Conservation (phyloP, 1,140 invertebrate species). For the Aleiodes sp. region DNA sequence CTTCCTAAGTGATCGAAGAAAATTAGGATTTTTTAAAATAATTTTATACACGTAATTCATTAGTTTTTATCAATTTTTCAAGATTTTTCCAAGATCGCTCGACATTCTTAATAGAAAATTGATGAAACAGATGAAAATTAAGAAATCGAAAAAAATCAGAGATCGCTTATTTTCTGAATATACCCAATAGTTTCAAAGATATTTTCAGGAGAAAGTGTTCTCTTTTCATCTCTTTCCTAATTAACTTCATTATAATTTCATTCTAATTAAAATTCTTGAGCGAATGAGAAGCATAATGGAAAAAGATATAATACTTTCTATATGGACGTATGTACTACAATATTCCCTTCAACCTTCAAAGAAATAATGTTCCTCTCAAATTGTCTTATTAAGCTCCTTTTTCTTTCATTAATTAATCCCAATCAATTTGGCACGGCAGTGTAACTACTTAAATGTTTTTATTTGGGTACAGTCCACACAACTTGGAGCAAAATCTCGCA, state of each 20-base stretch:
- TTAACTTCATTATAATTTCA: not conserved
- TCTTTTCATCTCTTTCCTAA: no score
- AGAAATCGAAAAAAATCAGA: no score
- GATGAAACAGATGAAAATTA: no score
- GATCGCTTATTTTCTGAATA: no score
- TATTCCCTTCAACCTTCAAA: not conserved
- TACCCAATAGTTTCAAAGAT: no score
- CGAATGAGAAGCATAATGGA: slow-evolving; percentile 1
- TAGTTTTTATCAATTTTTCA: no score
- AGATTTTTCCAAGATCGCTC: no score
- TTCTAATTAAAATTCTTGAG: not conserved
- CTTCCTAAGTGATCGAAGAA: no score
- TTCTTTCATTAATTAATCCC: not conserved
- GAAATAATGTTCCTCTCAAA: not conserved
- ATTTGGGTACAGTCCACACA: not conserved
- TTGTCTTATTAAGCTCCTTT: slow-evolving; percentile 6
- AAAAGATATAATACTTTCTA: slow-evolving; percentile 24
- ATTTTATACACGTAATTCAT: no score
- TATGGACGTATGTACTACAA: slow-evolving; percentile 10
- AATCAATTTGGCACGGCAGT: slow-evolving; percentile 1
- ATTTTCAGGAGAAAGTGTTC: no score
- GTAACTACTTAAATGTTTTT: not conserved
- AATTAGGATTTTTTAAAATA: no score
- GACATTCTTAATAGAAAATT: no score
- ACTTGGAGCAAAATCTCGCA: not conserved